Percentiles rank a stretch among this genome's conserved stretches.
Conservation (phyloP, 2,888 invertebrate genomes). For the Pachymerium ferrugineum region DNA sequence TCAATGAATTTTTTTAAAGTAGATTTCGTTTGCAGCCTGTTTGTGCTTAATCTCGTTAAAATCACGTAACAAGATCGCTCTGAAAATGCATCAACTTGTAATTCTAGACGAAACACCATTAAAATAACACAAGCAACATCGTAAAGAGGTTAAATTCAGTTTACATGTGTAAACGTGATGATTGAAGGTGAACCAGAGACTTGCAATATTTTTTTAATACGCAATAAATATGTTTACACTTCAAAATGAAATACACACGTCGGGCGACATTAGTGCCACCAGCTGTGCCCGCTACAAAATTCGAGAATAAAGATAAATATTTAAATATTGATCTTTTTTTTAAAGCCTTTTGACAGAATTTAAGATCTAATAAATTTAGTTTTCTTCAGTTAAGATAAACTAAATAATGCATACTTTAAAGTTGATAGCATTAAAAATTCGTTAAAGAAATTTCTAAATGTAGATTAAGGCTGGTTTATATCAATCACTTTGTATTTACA, state of each 20-base stretch:
- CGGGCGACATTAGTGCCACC: too few species aligned
- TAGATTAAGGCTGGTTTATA: not conserved
- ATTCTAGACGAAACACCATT: not conserved
- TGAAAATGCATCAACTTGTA: not conserved
- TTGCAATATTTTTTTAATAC: not conserved
- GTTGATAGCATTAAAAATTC: not conserved
- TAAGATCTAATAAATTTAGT: too few species aligned
- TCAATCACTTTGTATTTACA: not conserved
- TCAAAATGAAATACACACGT: too few species aligned
- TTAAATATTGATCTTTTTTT: too few species aligned
- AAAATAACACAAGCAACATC: not conserved
- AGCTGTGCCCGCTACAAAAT: too few species aligned
- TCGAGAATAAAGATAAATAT: too few species aligned
- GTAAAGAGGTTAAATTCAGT: not conserved
- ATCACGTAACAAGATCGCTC: not conserved
- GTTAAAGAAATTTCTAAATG: not conserved
- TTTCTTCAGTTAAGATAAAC: too few species aligned
- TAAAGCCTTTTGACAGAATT: too few species aligned
- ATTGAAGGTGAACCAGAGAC: not conserved
- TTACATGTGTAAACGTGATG: not conserved
- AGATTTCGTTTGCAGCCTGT: too few species aligned
- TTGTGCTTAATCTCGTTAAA: too few species aligned
- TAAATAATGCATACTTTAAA: not conserved
- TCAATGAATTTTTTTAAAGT: too few species aligned
- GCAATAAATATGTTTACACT: not conserved